These are phyloP conservation scores for Podarcis cretensis DNA, from an alignment of 2,113 vertebrate species.

Conservation along the genomic window DNA sequence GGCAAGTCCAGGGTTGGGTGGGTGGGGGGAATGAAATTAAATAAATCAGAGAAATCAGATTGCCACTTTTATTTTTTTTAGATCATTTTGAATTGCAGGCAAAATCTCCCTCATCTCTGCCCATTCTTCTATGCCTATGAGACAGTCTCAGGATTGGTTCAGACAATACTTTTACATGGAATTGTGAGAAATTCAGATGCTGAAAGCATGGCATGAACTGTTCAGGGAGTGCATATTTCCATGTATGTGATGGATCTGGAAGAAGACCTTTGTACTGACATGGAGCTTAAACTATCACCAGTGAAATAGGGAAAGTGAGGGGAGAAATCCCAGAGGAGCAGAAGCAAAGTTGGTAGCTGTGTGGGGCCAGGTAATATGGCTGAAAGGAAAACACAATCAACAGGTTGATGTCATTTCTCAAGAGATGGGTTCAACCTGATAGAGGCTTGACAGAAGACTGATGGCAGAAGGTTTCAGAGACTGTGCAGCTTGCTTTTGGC, in stretches of 20 bases:
- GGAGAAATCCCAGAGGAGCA: neutral
- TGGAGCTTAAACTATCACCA: neutral
- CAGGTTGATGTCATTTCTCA: neutral
- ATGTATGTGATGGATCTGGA: neutral
- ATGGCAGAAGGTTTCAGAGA: neutral
- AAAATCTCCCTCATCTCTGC: slow-evolving; percentile 4
- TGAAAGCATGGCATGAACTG: neutral
- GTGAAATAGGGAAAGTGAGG: neutral
- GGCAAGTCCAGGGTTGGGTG: neutral
- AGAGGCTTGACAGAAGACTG: neutral
- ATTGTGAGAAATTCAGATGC: neutral
- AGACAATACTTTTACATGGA: neutral
- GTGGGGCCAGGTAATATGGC: neutral
- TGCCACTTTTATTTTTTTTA: neutral
- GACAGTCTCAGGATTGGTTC: neutral
- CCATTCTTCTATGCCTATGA: neutral
- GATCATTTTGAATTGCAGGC: neutral
- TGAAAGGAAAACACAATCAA: neutral
- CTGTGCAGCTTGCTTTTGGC: neutral
- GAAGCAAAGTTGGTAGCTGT: neutral
- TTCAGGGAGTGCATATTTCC: neutral
- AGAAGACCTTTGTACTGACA: neutral
- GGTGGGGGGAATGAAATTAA: neutral
- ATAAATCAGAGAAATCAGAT: neutral
- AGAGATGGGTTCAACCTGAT: neutral